A percentile compares a stretch with the other conserved stretches of the same genome.
These are phyloP conservation scores for Rhynchopsitta pachyrhyncha DNA, from an alignment of 2,113 vertebrate species.

Conservation along the genomic window DNA sequence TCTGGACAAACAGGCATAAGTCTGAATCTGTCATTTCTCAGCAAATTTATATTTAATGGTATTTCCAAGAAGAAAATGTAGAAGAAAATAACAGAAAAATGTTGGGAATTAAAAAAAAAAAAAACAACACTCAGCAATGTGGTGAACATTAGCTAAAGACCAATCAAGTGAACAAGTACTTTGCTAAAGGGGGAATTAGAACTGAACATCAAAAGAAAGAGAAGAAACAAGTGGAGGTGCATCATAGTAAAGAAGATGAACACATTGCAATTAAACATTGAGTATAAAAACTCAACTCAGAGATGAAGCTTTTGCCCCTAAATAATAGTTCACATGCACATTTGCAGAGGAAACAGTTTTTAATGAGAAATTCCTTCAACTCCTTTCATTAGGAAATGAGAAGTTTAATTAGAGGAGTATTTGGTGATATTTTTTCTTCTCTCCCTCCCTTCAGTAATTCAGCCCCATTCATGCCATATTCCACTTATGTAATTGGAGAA, in stretches of 20 bases:
- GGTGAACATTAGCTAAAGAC: neutral
- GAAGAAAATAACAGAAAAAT: neutral
- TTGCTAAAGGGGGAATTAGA: neutral
- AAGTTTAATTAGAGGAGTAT: constrained; percentile 18
- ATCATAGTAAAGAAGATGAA: neutral
- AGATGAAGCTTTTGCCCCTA: neutral
- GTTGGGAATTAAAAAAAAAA: neutral
- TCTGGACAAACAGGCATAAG: neutral
- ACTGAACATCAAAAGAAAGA: neutral
- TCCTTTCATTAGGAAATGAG: constrained; percentile 3
- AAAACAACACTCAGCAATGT: neutral
- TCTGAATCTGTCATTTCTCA: neutral
- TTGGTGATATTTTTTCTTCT: neutral
- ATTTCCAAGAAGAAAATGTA: neutral
- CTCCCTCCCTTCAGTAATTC: neutral
- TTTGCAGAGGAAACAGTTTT: neutral
- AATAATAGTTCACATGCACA: neutral
- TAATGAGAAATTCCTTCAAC: constrained; percentile 21
- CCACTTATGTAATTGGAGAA: neutral
- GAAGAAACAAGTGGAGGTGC: neutral
- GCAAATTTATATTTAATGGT: neutral
- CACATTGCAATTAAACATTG: neutral
- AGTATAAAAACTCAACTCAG: neutral
- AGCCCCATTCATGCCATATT: neutral
- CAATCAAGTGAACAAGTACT: neutral